Evolutionary conservation across 2,797 vertebrate genomes (phyloP), one percentile per base, ranked within the genome.

Genomic region (Eurystomus glaucurus): DNA sequence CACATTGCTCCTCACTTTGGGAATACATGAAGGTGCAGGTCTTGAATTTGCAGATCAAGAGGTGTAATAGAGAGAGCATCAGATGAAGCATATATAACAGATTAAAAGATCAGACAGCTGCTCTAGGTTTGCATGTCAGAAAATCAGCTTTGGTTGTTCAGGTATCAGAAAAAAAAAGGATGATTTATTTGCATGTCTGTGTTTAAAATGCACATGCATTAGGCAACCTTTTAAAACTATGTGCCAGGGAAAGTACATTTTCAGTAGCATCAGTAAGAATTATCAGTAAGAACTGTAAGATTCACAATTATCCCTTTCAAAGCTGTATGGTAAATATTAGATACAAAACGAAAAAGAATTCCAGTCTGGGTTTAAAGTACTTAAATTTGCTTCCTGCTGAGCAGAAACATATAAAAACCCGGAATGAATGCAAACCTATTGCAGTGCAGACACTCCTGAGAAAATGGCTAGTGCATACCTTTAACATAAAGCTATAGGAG

Each of bases 61-160:
- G 52, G 22, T 1, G 2, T 51, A 83, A 79, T 39, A 76, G 29
- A 41, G 68, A 93, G 35, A 83, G 48, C 66, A 88, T 60, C 85
- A 91, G 68, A 65, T 0, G 0, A 75, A 96, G 60, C 50, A 92
- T 91, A 89, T 85, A 89, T 83, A 92, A 54, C 60, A 95, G 94
- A 96, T 95, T 95, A 95, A 96, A 97, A 68, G 85, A 94, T 92
- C 93, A 94, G 91, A 91, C 78, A 93, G 85, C 71, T 96, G 87
- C 74, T 69, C 60, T 54, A 87, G 43, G 75, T 89, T 93, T 91
- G 68, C 92, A 88, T 85, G 83, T 97, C 89, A 97, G 83, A 96
- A 97, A 95, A 97, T 94, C 87, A 95, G 74, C 74, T 96, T 95
- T 83, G 41, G 28, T 58, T 96, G 43, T 88, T 79, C 83, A 94